Conservation (phyloP, 2,888 invertebrate species). For the Liodrosophila aerea region DNA sequence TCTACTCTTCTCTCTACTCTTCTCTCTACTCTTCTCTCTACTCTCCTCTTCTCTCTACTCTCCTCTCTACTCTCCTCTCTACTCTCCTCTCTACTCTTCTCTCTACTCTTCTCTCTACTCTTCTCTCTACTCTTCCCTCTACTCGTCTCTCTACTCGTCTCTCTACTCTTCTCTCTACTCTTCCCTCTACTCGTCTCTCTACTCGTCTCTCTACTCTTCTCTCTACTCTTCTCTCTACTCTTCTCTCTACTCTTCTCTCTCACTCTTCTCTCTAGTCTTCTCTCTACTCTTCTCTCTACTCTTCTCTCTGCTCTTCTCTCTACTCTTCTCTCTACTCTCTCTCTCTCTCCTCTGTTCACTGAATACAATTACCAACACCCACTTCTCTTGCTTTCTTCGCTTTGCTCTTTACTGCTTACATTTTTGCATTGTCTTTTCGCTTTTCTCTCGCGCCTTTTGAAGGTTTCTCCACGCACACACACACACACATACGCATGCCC, state of each 20-base stretch:
- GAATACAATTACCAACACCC: too few relatives aligned
- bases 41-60: too few relatives aligned
- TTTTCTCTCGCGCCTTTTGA: conserved; percentile 46
- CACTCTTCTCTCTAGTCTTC: neutral
- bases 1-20: too few relatives aligned
- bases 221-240: neutral
- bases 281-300: neutral
- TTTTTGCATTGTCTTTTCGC: conserved; percentile 26
- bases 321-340: neutral
- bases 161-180: too few relatives aligned
- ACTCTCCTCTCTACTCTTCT: too few relatives aligned
- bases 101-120: too few relatives aligned
- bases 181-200: too few relatives aligned
- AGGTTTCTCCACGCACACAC: conserved; percentile 38
- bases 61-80: too few relatives aligned
- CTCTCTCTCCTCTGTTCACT: neutral
- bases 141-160: neutral
- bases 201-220: too few relatives aligned
- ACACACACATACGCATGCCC: conserved; percentile 3
- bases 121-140: neutral
- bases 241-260: neutral
- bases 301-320: neutral
- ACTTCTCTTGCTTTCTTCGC: too few relatives aligned
- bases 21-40: too few relatives aligned
- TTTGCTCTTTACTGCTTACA: conserved; percentile 22